A percentile compares a stretch with the other conserved stretches of the same genome.
phyloP scores from a whole-genome alignment of 2,888 invertebrate species.

The Aproaerema taeniolella region DNA sequence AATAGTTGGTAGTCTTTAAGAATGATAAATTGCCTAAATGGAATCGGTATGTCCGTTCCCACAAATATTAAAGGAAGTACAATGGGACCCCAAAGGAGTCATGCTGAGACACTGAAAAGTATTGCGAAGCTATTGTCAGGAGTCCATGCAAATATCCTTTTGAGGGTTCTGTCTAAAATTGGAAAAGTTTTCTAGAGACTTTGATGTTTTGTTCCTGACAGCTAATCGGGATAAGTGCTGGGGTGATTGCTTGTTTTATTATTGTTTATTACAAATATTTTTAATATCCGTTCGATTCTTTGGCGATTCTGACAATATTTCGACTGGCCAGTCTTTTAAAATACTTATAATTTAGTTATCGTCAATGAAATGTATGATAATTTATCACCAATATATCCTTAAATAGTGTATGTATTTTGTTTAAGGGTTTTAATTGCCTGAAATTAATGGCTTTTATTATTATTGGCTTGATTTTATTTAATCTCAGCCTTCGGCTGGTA shows the following conservation, averaged over 20 bases:
- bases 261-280: too few species aligned
- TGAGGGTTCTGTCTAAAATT: conserved; percentile 68
- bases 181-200: conserved; percentile 65
- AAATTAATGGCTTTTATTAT: too few species aligned
- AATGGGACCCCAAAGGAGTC: conserved; percentile 65
- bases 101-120: conserved; percentile 72
- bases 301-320: too few species aligned
- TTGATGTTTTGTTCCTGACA: conserved; percentile 54
- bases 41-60: conserved; percentile 75
- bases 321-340: too few species aligned
- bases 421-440: too few species aligned
- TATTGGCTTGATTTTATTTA: too few species aligned
- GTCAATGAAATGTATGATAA: too few species aligned
- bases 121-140: conserved; percentile 63
- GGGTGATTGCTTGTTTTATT: conserved; percentile 10
- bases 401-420: too few species aligned
- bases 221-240: conserved; percentile 33
- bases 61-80: conserved; percentile 74
- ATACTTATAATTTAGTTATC: too few species aligned
- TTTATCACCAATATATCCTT: too few species aligned
- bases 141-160: conserved; percentile 67
- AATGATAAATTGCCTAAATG: conserved; percentile 76
- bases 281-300: too few species aligned
- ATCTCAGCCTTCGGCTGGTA: too few species aligned
- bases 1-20: conserved; percentile 70